Evolutionary conservation across 2,797 vertebrate genomes (phyloP).

Genomic region (Hyperoplus immaculatus): DNA sequence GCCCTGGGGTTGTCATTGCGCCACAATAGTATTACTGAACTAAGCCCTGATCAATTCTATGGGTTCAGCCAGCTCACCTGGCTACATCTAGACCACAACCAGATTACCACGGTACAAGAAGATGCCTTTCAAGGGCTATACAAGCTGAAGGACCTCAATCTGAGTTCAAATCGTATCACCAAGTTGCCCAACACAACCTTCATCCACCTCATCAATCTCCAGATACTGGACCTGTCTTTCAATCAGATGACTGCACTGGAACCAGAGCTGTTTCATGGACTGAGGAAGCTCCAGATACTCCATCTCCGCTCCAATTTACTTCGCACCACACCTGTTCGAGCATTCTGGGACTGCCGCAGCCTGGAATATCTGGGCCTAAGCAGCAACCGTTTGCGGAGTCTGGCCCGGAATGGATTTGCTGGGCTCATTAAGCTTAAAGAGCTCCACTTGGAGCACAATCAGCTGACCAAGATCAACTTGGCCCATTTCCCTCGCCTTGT

Average conservation of each 20-base stretch:
- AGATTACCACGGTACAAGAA: constrained; percentile 96
- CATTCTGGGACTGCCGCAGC: constrained; percentile 99
- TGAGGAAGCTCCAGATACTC: constrained; percentile 97
- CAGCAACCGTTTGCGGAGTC: constrained; percentile 97
- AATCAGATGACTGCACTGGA: constrained; percentile 98
- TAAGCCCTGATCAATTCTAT: constrained; percentile 97
- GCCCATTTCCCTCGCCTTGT: constrained; percentile 98
- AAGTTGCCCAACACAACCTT: constrained; percentile 99
- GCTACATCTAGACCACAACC: constrained; percentile 99
- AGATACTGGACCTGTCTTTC: constrained; percentile 99
- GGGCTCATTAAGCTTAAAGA: constrained; percentile 98
- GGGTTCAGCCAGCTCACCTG: constrained; percentile 98
- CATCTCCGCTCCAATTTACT: constrained; percentile 97
- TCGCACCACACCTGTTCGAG: constrained; percentile 96
- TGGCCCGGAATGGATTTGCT: constrained; percentile 98
- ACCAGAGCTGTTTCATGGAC: constrained; percentile 97
- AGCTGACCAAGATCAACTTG: constrained; percentile 99
- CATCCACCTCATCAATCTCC: constrained; percentile 99
- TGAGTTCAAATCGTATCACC: constrained; percentile 99
- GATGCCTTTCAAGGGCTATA: constrained; percentile 99
- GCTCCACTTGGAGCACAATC: constrained; percentile 99
- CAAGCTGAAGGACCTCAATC: constrained; percentile 98
- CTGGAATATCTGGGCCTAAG: constrained; percentile 98
- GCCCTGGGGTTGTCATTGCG: constrained; percentile 98
- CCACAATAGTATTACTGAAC: constrained; percentile 97